Evolutionary conservation across 2,888 invertebrate genomes (phyloP).

Genomic region (Cheilosia pagana): DNA sequence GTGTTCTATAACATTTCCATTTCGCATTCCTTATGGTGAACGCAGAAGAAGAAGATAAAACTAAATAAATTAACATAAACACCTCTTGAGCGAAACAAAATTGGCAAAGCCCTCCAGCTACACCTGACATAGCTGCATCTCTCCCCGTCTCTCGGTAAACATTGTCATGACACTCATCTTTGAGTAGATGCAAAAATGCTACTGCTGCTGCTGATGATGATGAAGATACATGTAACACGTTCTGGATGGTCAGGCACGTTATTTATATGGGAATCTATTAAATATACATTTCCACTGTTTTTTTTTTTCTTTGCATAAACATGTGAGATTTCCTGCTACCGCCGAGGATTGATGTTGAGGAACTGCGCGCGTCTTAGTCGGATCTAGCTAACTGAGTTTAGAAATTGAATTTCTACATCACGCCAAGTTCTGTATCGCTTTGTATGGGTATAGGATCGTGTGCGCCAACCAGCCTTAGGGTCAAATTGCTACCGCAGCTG

Average conservation of each 20-base stretch:
- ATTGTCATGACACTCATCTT: constrained; percentile 51
- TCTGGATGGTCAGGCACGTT: constrained; percentile 58
- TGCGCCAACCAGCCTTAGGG: constrained; percentile 37
- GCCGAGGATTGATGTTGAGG: neutral
- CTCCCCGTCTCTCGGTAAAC: constrained; percentile 13
- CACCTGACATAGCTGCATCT: neutral
- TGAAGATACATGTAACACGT: constrained; percentile 64
- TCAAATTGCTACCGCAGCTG: constrained; percentile 63
- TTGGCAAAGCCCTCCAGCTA: constrained; percentile 29
- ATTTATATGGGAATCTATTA: constrained; percentile 71
- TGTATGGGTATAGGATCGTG: constrained; percentile 36
- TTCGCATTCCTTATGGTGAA: constrained; percentile 18
- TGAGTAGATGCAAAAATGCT: constrained; percentile 42
- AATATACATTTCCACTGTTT: constrained; percentile 57
- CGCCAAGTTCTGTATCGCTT: constrained; percentile 61
- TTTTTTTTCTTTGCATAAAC: constrained; percentile 15
- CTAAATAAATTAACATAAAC: constrained; percentile 67
- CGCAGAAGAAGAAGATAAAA: too few relatives aligned
- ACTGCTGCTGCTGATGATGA: constrained; percentile 49
- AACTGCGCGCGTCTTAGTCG: constrained; percentile 20
- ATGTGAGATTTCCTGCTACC: constrained; percentile 38
- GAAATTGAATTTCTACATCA: constrained; percentile 65
- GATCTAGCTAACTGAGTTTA: constrained; percentile 44
- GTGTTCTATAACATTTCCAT: constrained; percentile 6
- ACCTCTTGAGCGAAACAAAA: constrained; percentile 66